A percentile compares a stretch with the other conserved stretches of the same genome.
Evolutionary conservation across 2,888 invertebrate genomes (phyloP).

Genomic region (Tenthredo mesomela): DNA sequence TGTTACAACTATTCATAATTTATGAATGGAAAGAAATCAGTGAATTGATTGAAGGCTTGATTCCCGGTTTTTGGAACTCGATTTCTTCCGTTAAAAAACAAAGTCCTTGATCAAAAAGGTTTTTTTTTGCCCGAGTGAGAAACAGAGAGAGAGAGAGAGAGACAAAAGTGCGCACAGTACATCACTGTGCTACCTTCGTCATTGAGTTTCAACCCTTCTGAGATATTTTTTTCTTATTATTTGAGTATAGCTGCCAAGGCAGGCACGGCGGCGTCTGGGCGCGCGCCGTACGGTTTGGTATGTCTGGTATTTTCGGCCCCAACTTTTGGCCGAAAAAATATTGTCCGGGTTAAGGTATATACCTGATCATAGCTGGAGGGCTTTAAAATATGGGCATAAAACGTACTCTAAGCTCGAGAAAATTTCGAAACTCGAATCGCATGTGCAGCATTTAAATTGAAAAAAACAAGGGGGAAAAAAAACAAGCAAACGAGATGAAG

Average conservation of each 20-base stretch:
- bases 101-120: not conserved
- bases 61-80: not conserved
- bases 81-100: not conserved
- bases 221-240: constrained; percentile 33
- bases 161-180: not conserved
- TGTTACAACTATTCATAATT: no score
- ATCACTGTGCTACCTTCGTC: constrained; percentile 47
- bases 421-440: no score
- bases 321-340: constrained; percentile 63
- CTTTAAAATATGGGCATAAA: no score
- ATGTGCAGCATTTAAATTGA: no score
- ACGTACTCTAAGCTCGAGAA: no score
- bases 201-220: constrained; percentile 58
- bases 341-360: constrained; percentile 60
- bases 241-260: constrained; percentile 29
- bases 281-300: constrained; percentile 76
- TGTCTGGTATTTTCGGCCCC: constrained; percentile 74
- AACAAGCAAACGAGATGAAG: not conserved
- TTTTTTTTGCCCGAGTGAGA: not conserved
- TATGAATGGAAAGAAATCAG: no score
- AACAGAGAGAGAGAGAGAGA: not conserved
- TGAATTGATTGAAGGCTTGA: not conserved
- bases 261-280: constrained; percentile 74
- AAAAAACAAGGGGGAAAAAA: no score
- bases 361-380: not conserved